Conservation (phyloP, 2,888 invertebrate genomes). For the Cataglyphis altisquamis region DNA sequence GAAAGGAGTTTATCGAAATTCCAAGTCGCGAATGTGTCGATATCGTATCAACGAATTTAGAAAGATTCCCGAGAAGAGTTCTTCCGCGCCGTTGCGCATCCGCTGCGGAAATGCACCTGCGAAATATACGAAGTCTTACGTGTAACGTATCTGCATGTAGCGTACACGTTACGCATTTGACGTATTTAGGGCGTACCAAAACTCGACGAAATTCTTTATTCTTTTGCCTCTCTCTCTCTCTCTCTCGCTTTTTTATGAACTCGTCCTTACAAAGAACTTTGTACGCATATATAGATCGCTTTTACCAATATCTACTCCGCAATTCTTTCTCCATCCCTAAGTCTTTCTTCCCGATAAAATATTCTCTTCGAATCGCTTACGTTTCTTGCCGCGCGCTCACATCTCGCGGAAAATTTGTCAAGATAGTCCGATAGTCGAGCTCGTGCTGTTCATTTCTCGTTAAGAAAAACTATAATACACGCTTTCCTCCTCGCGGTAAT, state of each 20-base stretch:
- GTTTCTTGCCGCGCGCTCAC: not conserved
- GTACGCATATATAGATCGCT: not conserved
- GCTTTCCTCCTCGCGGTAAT: constrained; percentile 10
- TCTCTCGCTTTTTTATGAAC: not conserved
- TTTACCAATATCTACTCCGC: constrained; percentile 27
- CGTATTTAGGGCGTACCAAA: constrained; percentile 44
- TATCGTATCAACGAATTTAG: constrained; percentile 45
- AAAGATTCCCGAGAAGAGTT: constrained; percentile 43
- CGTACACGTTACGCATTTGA: constrained; percentile 38
- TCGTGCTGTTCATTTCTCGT: constrained; percentile 3
- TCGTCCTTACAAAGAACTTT: constrained; percentile 29
- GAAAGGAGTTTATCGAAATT: constrained; percentile 29
- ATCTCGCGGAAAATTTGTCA: constrained; percentile 18
- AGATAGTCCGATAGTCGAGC: constrained; percentile 4
- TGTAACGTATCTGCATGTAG: not conserved
- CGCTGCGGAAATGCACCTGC: constrained; percentile 41
- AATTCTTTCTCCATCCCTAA: constrained; percentile 3
- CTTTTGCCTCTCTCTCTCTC: not conserved
- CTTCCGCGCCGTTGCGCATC: constrained; percentile 36
- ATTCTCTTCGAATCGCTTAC: constrained; percentile 38
- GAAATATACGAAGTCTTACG: constrained; percentile 26
- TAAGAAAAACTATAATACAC: constrained; percentile 26
- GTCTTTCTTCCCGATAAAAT: constrained; percentile 42
- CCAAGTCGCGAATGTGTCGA: constrained; percentile 27
- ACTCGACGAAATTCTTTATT: constrained; percentile 16